These are phyloP conservation scores for Ectemnius cavifrons DNA, from an alignment of 2,888 invertebrate genomes.

Conservation along the genomic window DNA sequence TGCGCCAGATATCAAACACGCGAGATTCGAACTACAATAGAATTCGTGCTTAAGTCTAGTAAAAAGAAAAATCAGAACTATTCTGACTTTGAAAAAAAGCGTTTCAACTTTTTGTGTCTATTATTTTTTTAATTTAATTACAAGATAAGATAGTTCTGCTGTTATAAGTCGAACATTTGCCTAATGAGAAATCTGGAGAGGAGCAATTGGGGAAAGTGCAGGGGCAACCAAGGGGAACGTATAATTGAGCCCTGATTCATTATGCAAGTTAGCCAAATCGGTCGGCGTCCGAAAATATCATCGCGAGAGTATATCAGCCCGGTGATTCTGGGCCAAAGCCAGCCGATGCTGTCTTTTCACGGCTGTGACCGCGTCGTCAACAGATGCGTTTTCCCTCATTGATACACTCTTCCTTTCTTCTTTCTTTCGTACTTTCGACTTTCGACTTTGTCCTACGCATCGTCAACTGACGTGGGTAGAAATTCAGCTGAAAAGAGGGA, in stretches of 20 bases:
- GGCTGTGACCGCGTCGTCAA: background rate
- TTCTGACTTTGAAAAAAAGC: too few relatives aligned
- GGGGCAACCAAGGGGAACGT: background rate
- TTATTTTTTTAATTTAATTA: too few relatives aligned
- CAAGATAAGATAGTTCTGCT: background rate
- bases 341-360: conserved; percentile 35
- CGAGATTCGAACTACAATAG: conserved; percentile 27
- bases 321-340: conserved; percentile 35
- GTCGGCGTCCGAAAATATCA: conserved; percentile 51
- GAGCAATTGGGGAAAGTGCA: too few relatives aligned
- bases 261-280: conserved; percentile 28
- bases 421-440: conserved; percentile 13
- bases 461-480: background rate
- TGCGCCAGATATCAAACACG: conserved; percentile 41
- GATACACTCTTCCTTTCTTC: background rate
- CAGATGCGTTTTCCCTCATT: conserved; percentile 8
- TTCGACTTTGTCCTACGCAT: conserved; percentile 29
- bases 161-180: background rate
- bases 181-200: background rate
- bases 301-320: conserved; percentile 18
- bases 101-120: too few relatives aligned
- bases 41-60: too few relatives aligned
- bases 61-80: too few relatives aligned
- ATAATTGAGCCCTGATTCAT: conserved; percentile 28
- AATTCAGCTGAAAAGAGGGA: too few relatives aligned